phyloP scores from a whole-genome alignment of 1,140 invertebrate species.

The Drosophila tani region DNA sequence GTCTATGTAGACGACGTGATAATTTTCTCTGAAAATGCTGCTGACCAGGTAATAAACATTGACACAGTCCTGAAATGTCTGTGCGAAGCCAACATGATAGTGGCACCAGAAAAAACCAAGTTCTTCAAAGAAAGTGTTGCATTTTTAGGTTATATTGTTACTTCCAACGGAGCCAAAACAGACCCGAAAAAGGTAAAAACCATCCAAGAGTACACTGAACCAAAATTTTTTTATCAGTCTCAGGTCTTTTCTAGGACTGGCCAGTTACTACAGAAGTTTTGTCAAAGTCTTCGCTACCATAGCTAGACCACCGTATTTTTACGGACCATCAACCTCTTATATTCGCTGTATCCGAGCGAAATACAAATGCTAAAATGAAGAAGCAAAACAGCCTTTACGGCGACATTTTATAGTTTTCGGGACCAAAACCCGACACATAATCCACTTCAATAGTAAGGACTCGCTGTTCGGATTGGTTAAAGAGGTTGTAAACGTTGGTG shows the following conservation, averaged over 20 bases:
- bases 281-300: conserved; percentile 20
- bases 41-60: too few species aligned
- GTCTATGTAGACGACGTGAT: too few species aligned
- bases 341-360: too few species aligned
- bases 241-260: conserved; percentile 13
- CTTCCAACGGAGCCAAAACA: conserved; percentile 12
- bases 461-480: conserved; percentile 15
- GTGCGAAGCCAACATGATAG: too few species aligned
- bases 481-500: conserved; percentile 5
- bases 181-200: conserved; percentile 8
- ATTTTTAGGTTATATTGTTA: conserved; percentile 18
- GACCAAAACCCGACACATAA: neutral
- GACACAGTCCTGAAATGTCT: too few species aligned
- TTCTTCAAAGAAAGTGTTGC: conserved; percentile 11
- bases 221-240: conserved; percentile 4
- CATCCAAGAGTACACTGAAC: conserved; percentile 11
- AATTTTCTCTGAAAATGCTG: too few species aligned
- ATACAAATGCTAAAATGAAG: neutral
- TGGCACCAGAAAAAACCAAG: conserved; percentile 8
- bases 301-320: neutral
- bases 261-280: conserved; percentile 10
- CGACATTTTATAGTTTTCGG: too few species aligned
- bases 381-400: neutral
- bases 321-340: conserved; percentile 16
- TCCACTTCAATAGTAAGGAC: neutral